Evolutionary conservation across 2,797 vertebrate genomes (phyloP).

Genomic region (Peromyscus attwateri): DNA sequence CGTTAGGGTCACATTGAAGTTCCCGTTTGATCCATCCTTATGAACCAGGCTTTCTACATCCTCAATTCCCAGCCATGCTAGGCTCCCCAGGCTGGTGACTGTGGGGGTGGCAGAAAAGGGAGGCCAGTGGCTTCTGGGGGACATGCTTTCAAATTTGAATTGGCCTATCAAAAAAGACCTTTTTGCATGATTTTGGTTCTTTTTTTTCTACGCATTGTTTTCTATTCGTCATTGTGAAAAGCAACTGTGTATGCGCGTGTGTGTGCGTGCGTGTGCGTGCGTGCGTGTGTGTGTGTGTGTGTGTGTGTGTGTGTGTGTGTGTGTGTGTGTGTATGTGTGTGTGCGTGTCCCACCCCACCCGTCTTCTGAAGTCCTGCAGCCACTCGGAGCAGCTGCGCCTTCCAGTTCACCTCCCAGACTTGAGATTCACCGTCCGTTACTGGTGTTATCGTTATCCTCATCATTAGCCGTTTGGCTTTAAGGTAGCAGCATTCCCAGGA

Average conservation of each 20-base stretch:
- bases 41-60: not conserved
- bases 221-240: not conserved
- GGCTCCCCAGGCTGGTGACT: not conserved
- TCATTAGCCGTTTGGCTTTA: not conserved
- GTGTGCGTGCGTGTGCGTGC: too few relatives aligned
- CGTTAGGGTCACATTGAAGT: not conserved
- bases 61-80: not conserved
- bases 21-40: not conserved
- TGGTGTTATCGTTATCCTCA: not conserved
- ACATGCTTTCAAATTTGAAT: not conserved
- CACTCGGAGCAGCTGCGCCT: not conserved
- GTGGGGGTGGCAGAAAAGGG: not conserved
- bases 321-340: accelerated
- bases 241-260: not conserved
- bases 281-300: not conserved
- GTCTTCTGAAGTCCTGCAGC: not conserved
- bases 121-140: not conserved
- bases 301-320: not conserved
- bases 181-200: not conserved
- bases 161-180: not conserved
- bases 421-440: not conserved
- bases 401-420: not conserved
- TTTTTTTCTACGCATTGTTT: not conserved
- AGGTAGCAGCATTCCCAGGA: not conserved
- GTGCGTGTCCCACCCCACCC: accelerated